Conservation (phyloP, 2,888 invertebrate species). For the Pemphredon lugubris region DNA sequence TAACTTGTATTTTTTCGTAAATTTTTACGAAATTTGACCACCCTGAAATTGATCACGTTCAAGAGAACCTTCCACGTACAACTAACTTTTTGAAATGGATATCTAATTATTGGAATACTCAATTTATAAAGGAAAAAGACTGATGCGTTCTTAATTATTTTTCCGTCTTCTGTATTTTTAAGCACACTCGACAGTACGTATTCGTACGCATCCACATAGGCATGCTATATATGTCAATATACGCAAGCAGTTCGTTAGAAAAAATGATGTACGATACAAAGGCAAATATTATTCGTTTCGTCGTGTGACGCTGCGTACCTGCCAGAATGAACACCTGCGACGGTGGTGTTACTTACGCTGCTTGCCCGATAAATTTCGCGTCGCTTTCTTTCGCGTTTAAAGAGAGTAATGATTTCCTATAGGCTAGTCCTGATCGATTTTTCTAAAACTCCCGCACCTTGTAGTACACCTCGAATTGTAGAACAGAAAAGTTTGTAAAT, state of each 20-base stretch:
- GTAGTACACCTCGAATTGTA: slow-evolving; percentile 11
- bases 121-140: too few species aligned
- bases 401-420: background rate
- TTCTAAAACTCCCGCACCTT: background rate
- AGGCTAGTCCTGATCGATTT: background rate
- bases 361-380: slow-evolving; percentile 12
- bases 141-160: too few species aligned
- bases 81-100: too few species aligned
- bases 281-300: slow-evolving; percentile 35
- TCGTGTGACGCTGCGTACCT: slow-evolving; percentile 21
- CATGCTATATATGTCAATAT: background rate
- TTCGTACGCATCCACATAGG: background rate
- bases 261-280: slow-evolving; percentile 13
- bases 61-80: too few species aligned
- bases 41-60: too few species aligned
- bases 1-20: too few species aligned
- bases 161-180: slow-evolving; percentile 6
- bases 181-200: background rate
- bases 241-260: background rate
- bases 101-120: too few species aligned
- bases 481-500: slow-evolving; percentile 5
- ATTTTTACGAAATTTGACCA: too few species aligned
- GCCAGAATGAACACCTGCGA: slow-evolving; percentile 11
- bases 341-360: slow-evolving; percentile 10
- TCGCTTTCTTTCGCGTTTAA: slow-evolving; percentile 6